Evolutionary conservation across 2,888 invertebrate species (phyloP).

Genomic region (Azorinus chamasolen): DNA sequence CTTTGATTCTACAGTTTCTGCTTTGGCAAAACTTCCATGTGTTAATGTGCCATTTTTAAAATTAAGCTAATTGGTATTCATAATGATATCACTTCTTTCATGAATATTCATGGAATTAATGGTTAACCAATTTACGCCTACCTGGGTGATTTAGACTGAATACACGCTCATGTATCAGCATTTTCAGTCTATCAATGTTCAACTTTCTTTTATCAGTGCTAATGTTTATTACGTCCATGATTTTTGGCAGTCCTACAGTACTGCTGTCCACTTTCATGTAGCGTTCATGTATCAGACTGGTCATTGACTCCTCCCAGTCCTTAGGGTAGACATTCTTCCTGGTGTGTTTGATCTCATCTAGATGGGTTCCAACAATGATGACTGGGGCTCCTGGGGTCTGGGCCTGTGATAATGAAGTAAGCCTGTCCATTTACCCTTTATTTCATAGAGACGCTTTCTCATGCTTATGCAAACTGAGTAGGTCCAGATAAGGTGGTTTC

Average conservation of each 20-base stretch:
- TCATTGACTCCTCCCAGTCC: conserved; percentile 94
- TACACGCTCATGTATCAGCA: conserved; percentile 97
- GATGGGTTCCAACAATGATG: conserved; percentile 98
- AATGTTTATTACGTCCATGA: conserved; percentile 94
- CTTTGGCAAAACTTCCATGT: too few species aligned
- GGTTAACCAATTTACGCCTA: conserved; percentile 81
- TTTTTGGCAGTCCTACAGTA: conserved; percentile 97
- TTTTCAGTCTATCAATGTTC: conserved; percentile 95
- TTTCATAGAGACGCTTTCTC: too few species aligned
- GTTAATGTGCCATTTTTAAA: too few species aligned
- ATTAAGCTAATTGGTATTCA: too few species aligned
- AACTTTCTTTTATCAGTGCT: conserved; percentile 90
- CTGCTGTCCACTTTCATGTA: conserved; percentile 98
- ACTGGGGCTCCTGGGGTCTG: conserved; percentile 98
- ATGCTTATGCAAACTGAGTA: too few species aligned
- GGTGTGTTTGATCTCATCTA: conserved; percentile 90
- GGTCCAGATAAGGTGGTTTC: too few species aligned
- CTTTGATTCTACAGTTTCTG: too few species aligned
- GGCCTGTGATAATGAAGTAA: conserved; percentile 88
- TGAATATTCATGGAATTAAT: too few species aligned
- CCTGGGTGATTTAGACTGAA: conserved; percentile 96
- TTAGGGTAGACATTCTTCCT: conserved; percentile 89
- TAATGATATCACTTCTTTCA: too few species aligned
- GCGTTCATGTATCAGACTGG: conserved; percentile 88
- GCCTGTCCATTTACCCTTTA: background rate